Percentiles rank a stretch among this genome's conserved stretches.
These are phyloP conservation scores for Circaetus gallicus DNA, from an alignment of 2,113 vertebrate genomes.

Conservation along the genomic window DNA sequence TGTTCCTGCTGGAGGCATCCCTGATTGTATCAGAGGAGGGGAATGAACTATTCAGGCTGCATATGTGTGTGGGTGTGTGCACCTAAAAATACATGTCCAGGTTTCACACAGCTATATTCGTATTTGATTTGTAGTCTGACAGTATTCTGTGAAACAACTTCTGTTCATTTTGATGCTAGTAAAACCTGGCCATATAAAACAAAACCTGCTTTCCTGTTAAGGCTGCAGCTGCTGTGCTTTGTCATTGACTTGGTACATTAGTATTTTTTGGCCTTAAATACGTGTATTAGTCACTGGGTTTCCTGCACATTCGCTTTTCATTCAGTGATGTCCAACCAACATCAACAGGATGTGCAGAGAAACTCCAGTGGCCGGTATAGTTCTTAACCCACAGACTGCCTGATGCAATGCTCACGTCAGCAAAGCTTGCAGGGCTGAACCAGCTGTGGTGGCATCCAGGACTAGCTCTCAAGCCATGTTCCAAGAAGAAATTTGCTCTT, in stretches of 20 bases:
- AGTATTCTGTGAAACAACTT: neutral
- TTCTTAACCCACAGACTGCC: neutral
- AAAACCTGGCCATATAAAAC: neutral
- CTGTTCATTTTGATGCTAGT: neutral
- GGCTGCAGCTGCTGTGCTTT: neutral
- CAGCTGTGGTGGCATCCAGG: neutral
- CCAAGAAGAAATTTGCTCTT: neutral
- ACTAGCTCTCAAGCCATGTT: neutral
- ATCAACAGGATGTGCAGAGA: neutral
- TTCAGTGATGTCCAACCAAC: neutral
- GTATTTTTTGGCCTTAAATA: neutral
- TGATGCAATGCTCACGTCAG: fast-evolving
- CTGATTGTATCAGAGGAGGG: neutral
- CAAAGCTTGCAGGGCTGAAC: neutral
- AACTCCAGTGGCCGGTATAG: neutral
- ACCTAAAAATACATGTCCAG: slow-evolving; percentile 50
- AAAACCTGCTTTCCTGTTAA: neutral
- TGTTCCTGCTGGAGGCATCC: neutral
- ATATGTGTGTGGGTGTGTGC: neutral
- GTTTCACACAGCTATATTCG: neutral
- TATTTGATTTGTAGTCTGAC: slow-evolving; percentile 8
- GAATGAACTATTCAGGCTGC: neutral
- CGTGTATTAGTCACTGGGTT: neutral
- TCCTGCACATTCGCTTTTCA: neutral
- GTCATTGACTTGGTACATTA: neutral